Conservation (phyloP, 2,113 vertebrate genomes). For the Eublepharis macularius region DNA sequence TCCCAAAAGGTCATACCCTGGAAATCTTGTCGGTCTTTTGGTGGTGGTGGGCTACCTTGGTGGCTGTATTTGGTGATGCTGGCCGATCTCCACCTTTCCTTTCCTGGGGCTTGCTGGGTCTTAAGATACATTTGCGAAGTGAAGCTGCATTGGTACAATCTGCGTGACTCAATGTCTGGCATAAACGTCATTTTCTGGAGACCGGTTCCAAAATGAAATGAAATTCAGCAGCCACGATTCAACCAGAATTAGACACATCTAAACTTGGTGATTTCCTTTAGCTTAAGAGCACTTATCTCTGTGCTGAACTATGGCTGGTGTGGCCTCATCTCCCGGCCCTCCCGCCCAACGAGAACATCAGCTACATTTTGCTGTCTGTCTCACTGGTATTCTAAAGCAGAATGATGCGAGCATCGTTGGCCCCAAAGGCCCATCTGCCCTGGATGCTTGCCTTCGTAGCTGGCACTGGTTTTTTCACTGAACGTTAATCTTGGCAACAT, state of each 20-base stretch:
- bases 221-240: background rate
- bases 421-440: background rate
- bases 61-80: background rate
- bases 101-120: background rate
- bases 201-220: background rate
- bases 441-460: background rate
- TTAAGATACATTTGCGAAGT: background rate
- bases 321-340: background rate
- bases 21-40: too few relatives aligned
- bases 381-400: background rate
- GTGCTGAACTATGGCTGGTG: background rate
- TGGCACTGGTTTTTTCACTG: background rate
- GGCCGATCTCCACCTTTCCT: background rate
- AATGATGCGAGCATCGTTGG: background rate
- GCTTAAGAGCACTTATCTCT: background rate
- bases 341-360: background rate
- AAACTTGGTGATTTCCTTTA: background rate
- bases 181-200: background rate
- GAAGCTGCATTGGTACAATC: background rate
- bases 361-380: background rate
- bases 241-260: background rate
- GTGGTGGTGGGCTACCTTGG: background rate
- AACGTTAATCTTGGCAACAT: background rate
- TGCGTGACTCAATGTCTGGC: background rate
- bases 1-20: too few relatives aligned